Percentiles rank a stretch among this genome's conserved stretches.
Evolutionary conservation across 2,797 vertebrate genomes (phyloP).

Genomic region (Morelia viridis): DNA sequence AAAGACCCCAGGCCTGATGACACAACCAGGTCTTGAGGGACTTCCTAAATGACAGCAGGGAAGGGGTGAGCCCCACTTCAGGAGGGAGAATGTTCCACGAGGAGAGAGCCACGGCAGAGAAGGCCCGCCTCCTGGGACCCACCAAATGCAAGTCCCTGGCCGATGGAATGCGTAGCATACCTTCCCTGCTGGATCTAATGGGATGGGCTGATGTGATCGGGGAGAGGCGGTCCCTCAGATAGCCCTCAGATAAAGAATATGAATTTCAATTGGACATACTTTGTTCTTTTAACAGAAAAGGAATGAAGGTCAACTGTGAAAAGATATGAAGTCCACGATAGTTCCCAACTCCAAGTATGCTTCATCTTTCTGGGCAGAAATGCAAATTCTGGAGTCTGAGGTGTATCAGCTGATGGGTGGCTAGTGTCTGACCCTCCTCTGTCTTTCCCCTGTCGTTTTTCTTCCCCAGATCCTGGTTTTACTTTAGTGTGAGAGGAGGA

Average conservation of each 20-base stretch:
- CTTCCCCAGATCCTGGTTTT: conserved; percentile 91
- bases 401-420: too few species aligned
- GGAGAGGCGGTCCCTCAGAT: too few species aligned
- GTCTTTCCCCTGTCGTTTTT: background rate
- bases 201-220: background rate
- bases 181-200: too few species aligned
- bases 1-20: background rate
- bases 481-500: conserved; percentile 89
- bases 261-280: background rate
- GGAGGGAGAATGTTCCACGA: too few species aligned
- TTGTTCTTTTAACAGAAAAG: background rate
- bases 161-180: too few species aligned
- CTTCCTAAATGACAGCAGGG: too few species aligned
- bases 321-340: background rate
- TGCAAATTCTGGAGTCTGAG: background rate
- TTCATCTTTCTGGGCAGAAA: background rate
- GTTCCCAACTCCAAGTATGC: background rate
- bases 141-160: too few species aligned
- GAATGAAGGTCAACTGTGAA: background rate
- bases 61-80: too few species aligned
- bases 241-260: background rate
- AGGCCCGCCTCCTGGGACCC: too few species aligned
- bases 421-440: background rate
- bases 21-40: too few species aligned
- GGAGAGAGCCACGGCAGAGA: too few species aligned